These are phyloP conservation scores for Psilanteris sp. DNA, from an alignment of 1,140 invertebrate genomes.

Conservation along the genomic window DNA sequence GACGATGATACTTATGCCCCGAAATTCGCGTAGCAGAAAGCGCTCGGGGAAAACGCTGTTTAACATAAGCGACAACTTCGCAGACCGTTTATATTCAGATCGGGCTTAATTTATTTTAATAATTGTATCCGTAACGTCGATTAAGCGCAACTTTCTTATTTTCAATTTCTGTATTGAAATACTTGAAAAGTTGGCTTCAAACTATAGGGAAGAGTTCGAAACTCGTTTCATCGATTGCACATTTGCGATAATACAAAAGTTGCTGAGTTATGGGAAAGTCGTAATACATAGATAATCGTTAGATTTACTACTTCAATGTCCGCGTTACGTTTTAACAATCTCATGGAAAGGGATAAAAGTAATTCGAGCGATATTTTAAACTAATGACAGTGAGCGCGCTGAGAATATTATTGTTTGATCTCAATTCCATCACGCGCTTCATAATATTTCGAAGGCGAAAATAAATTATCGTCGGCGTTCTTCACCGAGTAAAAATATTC, in stretches of 20 bases:
- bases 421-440: background rate
- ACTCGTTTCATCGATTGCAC: slow-evolving; percentile 45
- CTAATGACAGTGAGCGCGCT: slow-evolving; percentile 6
- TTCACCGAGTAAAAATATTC: too few relatives aligned
- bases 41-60: too few relatives aligned
- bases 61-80: too few relatives aligned
- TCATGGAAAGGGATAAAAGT: slow-evolving; percentile 17
- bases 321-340: slow-evolving; percentile 30
- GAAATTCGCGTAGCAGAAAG: too few relatives aligned
- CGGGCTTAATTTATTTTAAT: too few relatives aligned
- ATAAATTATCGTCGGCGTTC: too few relatives aligned
- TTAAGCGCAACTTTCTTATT: slow-evolving; percentile 18
- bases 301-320: slow-evolving; percentile 50
- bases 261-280: slow-evolving; percentile 51
- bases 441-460: too few relatives aligned
- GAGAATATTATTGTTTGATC: background rate
- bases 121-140: background rate
- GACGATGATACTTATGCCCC: too few relatives aligned
- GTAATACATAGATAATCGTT: slow-evolving; percentile 54
- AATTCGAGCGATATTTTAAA: slow-evolving; percentile 5
- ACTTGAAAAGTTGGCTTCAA: slow-evolving; percentile 38
- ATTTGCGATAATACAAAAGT: slow-evolving; percentile 55
- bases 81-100: too few relatives aligned
- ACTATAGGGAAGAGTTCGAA: slow-evolving; percentile 41
- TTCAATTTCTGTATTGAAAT: slow-evolving; percentile 34